These are phyloP conservation scores for Phengaris arion DNA, from an alignment of 2,888 invertebrate species.

Conservation along the genomic window DNA sequence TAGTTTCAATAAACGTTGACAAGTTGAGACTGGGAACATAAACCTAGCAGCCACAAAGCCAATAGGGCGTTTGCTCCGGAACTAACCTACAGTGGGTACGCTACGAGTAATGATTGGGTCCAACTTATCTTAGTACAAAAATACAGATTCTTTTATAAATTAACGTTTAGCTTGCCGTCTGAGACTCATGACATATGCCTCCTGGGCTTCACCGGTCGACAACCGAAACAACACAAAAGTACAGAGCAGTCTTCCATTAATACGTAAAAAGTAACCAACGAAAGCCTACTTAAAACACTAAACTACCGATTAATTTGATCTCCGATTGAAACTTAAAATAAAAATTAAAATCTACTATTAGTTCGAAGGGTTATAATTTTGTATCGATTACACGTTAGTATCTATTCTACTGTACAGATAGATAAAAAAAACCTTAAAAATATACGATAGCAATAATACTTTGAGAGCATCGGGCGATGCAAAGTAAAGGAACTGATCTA, in stretches of 20 bases:
- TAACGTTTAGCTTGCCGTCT: slow-evolving; percentile 72
- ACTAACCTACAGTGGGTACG: slow-evolving; percentile 51
- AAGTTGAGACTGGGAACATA: slow-evolving; percentile 42
- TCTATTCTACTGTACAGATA: slow-evolving; percentile 76
- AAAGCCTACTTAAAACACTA: slow-evolving; percentile 50
- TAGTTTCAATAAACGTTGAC: slow-evolving; percentile 35
- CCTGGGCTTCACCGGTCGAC: slow-evolving; percentile 55
- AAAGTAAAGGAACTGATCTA: slow-evolving; percentile 50
- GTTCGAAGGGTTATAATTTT: slow-evolving; percentile 72
- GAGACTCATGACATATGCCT: slow-evolving; percentile 71
- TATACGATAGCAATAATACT: slow-evolving; percentile 53
- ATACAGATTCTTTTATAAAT: slow-evolving; percentile 74
- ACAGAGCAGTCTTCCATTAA: slow-evolving; percentile 73
- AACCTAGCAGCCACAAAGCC: slow-evolving; percentile 59
- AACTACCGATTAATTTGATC: slow-evolving; percentile 66
- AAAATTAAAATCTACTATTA: slow-evolving; percentile 63
- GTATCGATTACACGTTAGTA: slow-evolving; percentile 75
- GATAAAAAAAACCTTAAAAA: slow-evolving; percentile 56
- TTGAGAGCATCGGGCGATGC: slow-evolving; percentile 41
- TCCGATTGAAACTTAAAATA: slow-evolving; percentile 50
- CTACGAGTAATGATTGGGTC: slow-evolving; percentile 50
- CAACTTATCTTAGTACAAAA: slow-evolving; percentile 71
- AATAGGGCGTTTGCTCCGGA: slow-evolving; percentile 50
- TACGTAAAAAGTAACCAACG: slow-evolving; percentile 57
- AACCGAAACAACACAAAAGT: slow-evolving; percentile 49